These are phyloP conservation scores for Liposcelis brunnea DNA, from an alignment of 2,888 invertebrate species.

Conservation along the genomic window DNA sequence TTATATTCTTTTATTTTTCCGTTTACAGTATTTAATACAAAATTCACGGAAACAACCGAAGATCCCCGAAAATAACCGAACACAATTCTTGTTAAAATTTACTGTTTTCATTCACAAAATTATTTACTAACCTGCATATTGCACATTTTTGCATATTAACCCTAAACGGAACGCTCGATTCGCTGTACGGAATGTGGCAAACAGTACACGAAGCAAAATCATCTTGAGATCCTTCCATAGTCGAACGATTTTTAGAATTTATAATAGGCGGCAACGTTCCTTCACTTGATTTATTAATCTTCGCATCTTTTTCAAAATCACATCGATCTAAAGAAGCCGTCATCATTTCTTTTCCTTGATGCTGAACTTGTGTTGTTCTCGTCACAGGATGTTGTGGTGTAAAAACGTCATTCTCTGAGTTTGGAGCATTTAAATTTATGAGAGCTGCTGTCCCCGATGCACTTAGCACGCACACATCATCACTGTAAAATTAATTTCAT, in stretches of 20 bases:
- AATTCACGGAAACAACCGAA: no score
- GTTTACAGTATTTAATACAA: no score
- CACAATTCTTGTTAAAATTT: no score
- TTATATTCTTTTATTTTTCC: no score
- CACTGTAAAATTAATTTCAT: slow-evolving; percentile 36
- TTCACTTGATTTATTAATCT: slow-evolving; percentile 12
- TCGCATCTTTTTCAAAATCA: slow-evolving; percentile 23
- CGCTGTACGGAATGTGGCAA: slow-evolving; percentile 75
- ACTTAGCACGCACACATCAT: slow-evolving; percentile 86
- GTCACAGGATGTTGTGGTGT: background rate
- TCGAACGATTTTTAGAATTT: slow-evolving; percentile 17
- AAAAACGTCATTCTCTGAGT: slow-evolving; percentile 1
- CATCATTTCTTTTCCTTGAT: slow-evolving; percentile 24
- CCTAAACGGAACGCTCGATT: slow-evolving; percentile 51
- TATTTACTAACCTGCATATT: slow-evolving; percentile 40
- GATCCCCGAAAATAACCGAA: no score
- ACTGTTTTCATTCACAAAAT: no score
- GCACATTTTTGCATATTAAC: slow-evolving; percentile 55
- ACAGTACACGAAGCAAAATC: slow-evolving; percentile 29
- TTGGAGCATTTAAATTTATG: slow-evolving; percentile 32
- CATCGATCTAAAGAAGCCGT: slow-evolving; percentile 34
- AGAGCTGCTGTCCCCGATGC: slow-evolving; percentile 89
- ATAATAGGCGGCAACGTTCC: slow-evolving; percentile 2
- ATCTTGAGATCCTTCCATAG: slow-evolving; percentile 25
- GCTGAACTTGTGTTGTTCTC: slow-evolving; percentile 4